phyloP scores from a whole-genome alignment of 2,113 vertebrate species.

The Mellivora capensis region DNA sequence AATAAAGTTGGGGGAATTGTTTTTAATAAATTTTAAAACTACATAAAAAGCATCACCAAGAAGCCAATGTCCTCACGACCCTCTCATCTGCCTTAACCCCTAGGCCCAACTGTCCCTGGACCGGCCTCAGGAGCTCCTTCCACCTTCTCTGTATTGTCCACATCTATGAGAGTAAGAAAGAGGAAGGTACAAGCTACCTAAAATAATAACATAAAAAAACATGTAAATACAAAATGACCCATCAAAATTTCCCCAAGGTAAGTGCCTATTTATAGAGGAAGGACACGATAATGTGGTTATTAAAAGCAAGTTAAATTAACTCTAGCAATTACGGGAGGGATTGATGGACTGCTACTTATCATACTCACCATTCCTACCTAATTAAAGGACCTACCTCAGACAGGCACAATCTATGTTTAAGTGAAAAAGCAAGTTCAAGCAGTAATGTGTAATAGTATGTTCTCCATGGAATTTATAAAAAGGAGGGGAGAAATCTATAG shows the following conservation, averaged over 20 bases:
- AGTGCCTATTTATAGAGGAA: background rate
- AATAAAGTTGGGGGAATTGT: background rate
- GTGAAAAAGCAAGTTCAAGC: background rate
- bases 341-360: background rate
- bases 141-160: background rate
- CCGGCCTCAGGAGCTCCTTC: background rate
- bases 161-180: background rate
- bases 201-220: background rate
- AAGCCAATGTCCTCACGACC: background rate
- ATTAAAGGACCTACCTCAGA: background rate
- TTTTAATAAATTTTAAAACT: background rate
- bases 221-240: background rate
- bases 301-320: background rate
- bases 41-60: background rate
- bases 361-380: background rate
- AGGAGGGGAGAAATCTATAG: background rate
- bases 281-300: background rate
- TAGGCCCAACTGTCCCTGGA: background rate
- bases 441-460: background rate
- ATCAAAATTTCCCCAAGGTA: background rate
- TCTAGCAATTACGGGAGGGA: background rate
- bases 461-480: background rate
- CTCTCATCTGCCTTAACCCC: background rate
- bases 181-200: background rate
- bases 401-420: background rate